Evolutionary conservation across 2,113 vertebrate species (phyloP), one percentile per base, ranked within the genome.

Genomic region (Phyllostomus hastatus): DNA sequence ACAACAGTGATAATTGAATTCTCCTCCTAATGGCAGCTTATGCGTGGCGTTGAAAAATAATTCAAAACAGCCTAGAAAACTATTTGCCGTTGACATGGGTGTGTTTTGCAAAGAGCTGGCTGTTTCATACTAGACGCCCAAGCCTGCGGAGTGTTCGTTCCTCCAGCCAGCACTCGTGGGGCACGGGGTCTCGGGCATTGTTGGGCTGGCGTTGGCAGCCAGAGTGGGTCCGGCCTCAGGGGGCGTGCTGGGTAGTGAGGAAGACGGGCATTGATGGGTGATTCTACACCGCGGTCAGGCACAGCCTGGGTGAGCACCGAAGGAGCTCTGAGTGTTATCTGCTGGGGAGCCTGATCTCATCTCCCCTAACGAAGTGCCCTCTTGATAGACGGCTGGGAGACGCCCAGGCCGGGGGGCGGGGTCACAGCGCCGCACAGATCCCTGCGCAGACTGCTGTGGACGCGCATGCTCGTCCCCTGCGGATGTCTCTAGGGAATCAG

Each of bases 321-420:
- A 33, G 46, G 52, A 12, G 5, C 73, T 70, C 38, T 4, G 26
- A n/a, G 12, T 24, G 5, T 6, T 2, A 0, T 54, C 48, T 75
- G 59, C 15, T 17, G 15, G 61, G 50, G 43, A 90, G 8, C 19
- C 35, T n/a, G 61, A 38, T 59, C n/a, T 38, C 0, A 0, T 69
- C 48, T 38, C 22, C 19, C 52, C 31, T 24, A 12, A 31, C 26
- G 14, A 52, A 41, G 46, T 28, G 33, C 35, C 57, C 17, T 54
- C 75, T 24, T 24, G 16, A 19, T 52, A 20, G 38, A 92, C n/a
- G 17, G 66, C 61, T 11, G 12, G 41, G 83, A 41, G 43, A 26
- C 6, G 4, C 1, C 0, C 0, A n/a, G 16, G n/a, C 2, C 17
- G 4, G 7, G 67, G 33, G 33, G 14, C 8, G 28, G 33, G 2